phyloP scores from a whole-genome alignment of 2,888 invertebrate species.

The Lasioglossum figueresi region DNA sequence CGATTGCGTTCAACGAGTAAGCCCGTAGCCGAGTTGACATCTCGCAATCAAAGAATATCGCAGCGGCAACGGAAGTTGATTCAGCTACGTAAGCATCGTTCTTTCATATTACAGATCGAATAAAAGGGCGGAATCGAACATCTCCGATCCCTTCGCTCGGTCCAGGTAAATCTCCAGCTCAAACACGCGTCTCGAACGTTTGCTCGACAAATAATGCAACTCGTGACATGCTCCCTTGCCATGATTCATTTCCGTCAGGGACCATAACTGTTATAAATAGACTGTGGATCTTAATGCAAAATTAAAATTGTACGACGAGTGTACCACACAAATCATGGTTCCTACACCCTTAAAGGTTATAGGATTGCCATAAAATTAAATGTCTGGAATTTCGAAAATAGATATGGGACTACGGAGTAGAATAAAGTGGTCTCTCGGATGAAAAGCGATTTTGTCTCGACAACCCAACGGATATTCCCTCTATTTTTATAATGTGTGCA shows the following conservation, averaged over 20 bases:
- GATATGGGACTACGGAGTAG: too few relatives aligned
- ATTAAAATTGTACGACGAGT: too few relatives aligned
- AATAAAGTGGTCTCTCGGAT: too few relatives aligned
- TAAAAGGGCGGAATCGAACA: slow-evolving; percentile 57
- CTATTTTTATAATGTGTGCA: background rate
- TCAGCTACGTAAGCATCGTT: slow-evolving; percentile 76
- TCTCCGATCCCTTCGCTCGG: slow-evolving; percentile 44
- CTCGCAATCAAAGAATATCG: slow-evolving; percentile 42
- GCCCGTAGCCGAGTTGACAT: slow-evolving; percentile 50
- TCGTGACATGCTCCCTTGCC: background rate
- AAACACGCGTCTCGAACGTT: slow-evolving; percentile 53
- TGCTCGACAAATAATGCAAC: slow-evolving; percentile 25
- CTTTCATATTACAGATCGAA: slow-evolving; percentile 60
- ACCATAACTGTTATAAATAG: too few relatives aligned
- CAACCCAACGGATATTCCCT: too few relatives aligned
- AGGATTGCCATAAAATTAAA: too few relatives aligned
- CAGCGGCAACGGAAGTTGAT: slow-evolving; percentile 71
- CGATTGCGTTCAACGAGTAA: slow-evolving; percentile 16
- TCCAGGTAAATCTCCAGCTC: slow-evolving; percentile 63
- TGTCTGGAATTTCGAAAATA: too few relatives aligned
- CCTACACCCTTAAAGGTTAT: too few relatives aligned
- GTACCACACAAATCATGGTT: too few relatives aligned
- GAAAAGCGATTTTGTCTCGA: too few relatives aligned
- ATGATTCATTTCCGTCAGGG: background rate
- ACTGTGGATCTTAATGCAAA: too few relatives aligned